Evolutionary conservation across 2,888 invertebrate genomes (phyloP).

Genomic region (Fragum fragum): DNA sequence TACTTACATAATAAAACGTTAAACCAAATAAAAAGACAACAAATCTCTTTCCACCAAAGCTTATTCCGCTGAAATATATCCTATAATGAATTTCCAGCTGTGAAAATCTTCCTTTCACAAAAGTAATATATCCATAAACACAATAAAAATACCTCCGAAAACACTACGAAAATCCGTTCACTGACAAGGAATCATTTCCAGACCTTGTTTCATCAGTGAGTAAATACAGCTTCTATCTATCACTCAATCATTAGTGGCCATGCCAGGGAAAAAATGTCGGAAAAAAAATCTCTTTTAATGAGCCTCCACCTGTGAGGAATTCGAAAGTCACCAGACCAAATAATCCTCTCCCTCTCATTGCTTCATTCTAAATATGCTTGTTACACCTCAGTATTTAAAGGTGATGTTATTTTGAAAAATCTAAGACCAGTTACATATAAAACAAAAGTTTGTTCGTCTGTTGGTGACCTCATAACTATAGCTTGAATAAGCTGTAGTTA

Average conservation of each 20-base stretch:
- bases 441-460: too few relatives aligned
- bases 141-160: conserved; percentile 23
- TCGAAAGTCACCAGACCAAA: conserved; percentile 17
- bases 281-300: conserved; percentile 22
- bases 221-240: conserved; percentile 20
- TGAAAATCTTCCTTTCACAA: background rate
- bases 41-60: background rate
- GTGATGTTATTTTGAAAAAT: too few relatives aligned
- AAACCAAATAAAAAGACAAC: background rate
- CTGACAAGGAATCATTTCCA: background rate
- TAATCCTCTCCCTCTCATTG: background rate
- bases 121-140: conserved; percentile 6
- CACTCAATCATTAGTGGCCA: conserved; percentile 30
- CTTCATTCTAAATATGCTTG: too few relatives aligned
- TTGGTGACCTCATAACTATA: too few relatives aligned
- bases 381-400: too few relatives aligned
- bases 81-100: background rate
- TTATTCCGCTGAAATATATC: background rate
- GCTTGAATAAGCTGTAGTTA: too few relatives aligned
- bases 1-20: background rate
- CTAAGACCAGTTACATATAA: too few relatives aligned
- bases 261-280: conserved; percentile 8
- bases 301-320: conserved; percentile 28
- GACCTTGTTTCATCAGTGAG: conserved; percentile 15
- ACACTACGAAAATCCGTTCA: conserved; percentile 11